Evolutionary conservation across 2,797 vertebrate species (phyloP), one percentile per base, ranked within the genome.

Genomic region (Podarcis siculus): DNA sequence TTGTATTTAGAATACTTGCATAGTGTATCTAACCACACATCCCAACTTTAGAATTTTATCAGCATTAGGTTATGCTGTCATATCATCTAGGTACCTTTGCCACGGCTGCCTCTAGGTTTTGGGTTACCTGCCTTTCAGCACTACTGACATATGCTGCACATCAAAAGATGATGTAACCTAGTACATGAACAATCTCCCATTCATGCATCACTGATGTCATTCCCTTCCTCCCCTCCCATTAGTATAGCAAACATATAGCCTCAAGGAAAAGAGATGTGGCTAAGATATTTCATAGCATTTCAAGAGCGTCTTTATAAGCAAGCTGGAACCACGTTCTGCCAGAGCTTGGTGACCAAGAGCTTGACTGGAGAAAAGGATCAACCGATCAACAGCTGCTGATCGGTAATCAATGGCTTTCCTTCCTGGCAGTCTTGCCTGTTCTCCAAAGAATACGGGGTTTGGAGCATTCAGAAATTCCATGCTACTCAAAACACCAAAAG

Each of bases 211-310:
- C 77, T 23, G 82, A 64, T 69, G 32, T 25, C 77, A 64, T 72
- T 67, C 39, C 87, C 58, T 78, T 81, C 0, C 0, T 5, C 78
- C 27, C 0, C 0, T 3, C 82, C 37, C 27, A 39, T 66, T 81
- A 69, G 23, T 39, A 88, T 61, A 79, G 76, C 66, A 84, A 72
- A 42, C 49, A 88, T n/a, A 35, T 13, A 75, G 32, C 79, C 69
- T 42, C 32, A 64, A 75, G 69, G 7, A 42, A 45, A 79, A 79
- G 10, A 45, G 66, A 61, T 61, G 49, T 21, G 10, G 15, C 73
- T 78, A 67, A 17, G 55, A 9, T 82, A 64, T 75, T 82, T 87
- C 55, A 79, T 10, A 45, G 15, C 21, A 32, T 32, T 15, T 9
- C 42, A 30, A 81, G 21, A 13, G 71, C 21, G 21, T 27, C 25